phyloP scores from a whole-genome alignment of 2,113 vertebrate genomes.

The Muntiacus muntjak region DNA sequence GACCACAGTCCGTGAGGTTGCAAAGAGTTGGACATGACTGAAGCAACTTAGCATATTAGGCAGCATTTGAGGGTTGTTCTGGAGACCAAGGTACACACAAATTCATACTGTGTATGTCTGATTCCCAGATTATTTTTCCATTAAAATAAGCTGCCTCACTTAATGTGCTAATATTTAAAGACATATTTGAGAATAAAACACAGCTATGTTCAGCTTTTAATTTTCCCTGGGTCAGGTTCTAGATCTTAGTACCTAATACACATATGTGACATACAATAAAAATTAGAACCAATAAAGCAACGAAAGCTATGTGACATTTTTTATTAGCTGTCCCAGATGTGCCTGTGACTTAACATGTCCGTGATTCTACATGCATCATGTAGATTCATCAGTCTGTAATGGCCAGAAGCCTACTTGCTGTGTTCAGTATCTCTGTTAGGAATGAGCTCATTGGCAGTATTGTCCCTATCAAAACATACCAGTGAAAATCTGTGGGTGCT shows the following conservation, averaged over 20 bases:
- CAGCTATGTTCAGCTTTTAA: background rate
- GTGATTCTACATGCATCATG: background rate
- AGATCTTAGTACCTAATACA: background rate
- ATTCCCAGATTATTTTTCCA: background rate
- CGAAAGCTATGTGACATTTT: background rate
- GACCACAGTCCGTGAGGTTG: background rate
- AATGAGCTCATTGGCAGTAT: background rate
- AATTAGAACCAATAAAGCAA: background rate
- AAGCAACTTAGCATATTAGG: background rate
- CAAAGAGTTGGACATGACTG: background rate
- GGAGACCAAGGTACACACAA: background rate
- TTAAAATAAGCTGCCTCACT: background rate
- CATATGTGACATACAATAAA: background rate
- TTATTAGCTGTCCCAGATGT: background rate
- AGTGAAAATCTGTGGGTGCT: background rate
- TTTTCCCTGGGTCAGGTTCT: background rate
- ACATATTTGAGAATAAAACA: background rate
- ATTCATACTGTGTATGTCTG: background rate
- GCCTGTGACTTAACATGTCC: background rate
- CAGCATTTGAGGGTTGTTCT: background rate
- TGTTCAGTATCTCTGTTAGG: background rate
- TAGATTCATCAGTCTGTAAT: background rate
- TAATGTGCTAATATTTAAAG: background rate
- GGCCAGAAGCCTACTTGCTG: background rate
- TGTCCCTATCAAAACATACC: background rate